Conservation (phyloP, 1,140 invertebrate species). For the Neotoxoptera formosana region DNA sequence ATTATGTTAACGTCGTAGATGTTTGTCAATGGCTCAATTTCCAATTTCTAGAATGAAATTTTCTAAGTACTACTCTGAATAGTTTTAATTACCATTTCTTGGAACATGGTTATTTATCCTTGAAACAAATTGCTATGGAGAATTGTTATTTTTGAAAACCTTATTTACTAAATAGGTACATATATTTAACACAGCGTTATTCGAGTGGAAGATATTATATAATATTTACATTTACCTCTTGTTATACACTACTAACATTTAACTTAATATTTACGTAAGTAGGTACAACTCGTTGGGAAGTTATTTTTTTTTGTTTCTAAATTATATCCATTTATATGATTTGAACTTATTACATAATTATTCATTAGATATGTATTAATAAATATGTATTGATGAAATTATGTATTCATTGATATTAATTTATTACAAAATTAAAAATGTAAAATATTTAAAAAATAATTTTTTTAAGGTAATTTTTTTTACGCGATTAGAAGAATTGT, state of each 20-base stretch:
- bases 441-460: neutral
- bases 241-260: neutral
- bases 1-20: neutral
- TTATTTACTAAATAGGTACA: neutral
- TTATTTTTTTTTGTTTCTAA: neutral
- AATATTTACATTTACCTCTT: neutral
- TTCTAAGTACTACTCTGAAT: neutral
- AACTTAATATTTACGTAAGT: neutral
- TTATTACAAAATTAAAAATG: neutral
- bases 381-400: no score
- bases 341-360: neutral
- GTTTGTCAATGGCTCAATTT: no score
- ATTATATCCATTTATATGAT: no score
- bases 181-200: neutral
- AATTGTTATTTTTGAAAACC: neutral
- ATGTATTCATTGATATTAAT: neutral
- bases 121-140: neutral
- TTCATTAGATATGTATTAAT: neutral
- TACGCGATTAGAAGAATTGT: neutral
- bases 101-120: neutral
- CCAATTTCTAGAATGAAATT: neutral
- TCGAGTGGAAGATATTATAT: neutral
- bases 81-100: neutral
- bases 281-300: neutral
- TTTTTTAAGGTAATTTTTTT: neutral